Conservation (phyloP, 2,888 invertebrate species). For the Pycnomerus fuliginosus region DNA sequence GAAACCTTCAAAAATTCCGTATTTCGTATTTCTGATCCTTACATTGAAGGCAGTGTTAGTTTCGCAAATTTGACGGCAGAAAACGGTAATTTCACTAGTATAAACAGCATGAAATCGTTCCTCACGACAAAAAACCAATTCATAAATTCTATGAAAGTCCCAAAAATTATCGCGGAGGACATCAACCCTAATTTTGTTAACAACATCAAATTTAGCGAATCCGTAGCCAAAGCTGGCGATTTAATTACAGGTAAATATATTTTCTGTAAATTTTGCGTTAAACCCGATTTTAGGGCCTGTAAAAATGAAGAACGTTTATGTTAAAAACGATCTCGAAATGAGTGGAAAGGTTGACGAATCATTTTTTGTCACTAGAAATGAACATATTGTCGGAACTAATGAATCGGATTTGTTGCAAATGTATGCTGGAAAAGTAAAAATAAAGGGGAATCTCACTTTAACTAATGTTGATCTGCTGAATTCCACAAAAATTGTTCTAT, state of each 20-base stretch:
- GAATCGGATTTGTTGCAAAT: conserved; percentile 44
- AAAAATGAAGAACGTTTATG: conserved; percentile 35
- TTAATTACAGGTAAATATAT: conserved; percentile 29
- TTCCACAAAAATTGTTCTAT: conserved; percentile 9
- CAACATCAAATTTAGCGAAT: conserved; percentile 34
- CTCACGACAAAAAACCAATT: conserved; percentile 43
- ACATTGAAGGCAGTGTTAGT: conserved; percentile 36
- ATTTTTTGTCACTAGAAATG: conserved; percentile 26
- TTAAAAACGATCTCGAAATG: conserved; percentile 35
- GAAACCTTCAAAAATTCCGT: conserved; percentile 40
- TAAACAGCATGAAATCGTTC: conserved; percentile 33
- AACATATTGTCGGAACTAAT: conserved; percentile 38
- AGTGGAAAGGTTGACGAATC: conserved; percentile 29
- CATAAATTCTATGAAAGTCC: conserved; percentile 40
- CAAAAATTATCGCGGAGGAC: conserved; percentile 31
- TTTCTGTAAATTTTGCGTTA: not conserved
- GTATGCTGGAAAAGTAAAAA: conserved; percentile 44
- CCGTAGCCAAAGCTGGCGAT: conserved; percentile 31
- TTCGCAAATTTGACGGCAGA: conserved; percentile 30
- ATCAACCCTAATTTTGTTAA: conserved; percentile 37
- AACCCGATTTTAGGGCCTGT: conserved; percentile 38
- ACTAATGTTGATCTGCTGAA: conserved; percentile 34
- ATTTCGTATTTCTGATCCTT: conserved; percentile 37
- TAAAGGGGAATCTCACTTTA: conserved; percentile 43
- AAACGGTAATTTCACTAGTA: conserved; percentile 26